Evolutionary conservation across 2,113 vertebrate species (phyloP), one percentile per base, ranked within the genome.

Genomic region (Enhydra lutris): DNA sequence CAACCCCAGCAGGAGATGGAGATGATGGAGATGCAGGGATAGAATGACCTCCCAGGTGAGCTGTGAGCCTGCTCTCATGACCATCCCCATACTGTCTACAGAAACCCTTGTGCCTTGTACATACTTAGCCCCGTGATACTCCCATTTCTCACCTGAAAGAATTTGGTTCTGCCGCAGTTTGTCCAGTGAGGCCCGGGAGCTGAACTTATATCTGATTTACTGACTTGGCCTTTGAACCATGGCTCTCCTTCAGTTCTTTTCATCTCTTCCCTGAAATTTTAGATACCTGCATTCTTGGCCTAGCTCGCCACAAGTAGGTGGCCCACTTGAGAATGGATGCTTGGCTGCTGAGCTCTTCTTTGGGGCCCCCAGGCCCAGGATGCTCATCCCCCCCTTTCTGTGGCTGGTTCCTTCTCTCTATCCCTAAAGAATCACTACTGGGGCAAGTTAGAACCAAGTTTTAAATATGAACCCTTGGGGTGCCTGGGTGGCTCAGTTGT

Each of bases 51-150:
- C 29, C 42, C n/a, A 17, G 52, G 23, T 26, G 6, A 52, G 65
- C 57, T 21, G 1, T 12, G 69, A 87, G 29, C 14, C 87, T 20
- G 47, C 3, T 12, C 29, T 55, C 26, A 26, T 31, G 74, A 47
- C 8, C 45, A 47, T 26, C 45, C 45, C 45, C 1, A 0, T 52
- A 31, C 45, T 74, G 13, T 74, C 13, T 74, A 23, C 50, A 42
- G 55, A 80, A 52, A 4, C 31, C 23, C n/a, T 6, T 6, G 3
- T 13, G 4, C 14, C 36, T 7, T 76, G 34, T 47, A 57, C 21
- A 23, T 57, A 31, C 36, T 55, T 24, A 11, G 12, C n/a, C 14
- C 7, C 1, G 4, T 4, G 29, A 20, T 0, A 0, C 7, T 12
- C 9, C 21, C 76, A 4, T 26, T 52, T 79, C 55, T 57, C 11